phyloP scores from a whole-genome alignment of 2,113 vertebrate species.

The Bubo bubo region DNA sequence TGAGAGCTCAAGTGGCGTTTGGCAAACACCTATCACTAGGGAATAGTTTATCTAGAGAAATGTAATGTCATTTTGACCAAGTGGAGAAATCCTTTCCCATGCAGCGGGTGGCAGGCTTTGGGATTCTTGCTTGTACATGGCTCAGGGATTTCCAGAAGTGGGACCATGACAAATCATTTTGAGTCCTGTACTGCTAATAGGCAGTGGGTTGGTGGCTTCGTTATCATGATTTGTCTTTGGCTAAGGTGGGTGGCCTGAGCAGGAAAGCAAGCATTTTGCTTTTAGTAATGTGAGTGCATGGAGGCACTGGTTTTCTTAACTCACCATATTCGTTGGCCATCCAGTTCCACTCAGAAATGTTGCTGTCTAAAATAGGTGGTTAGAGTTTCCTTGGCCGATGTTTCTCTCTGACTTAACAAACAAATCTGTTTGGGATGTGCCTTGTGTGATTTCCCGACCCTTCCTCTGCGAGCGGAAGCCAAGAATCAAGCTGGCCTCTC shows the following conservation, averaged over 20 bases:
- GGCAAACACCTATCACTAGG: neutral
- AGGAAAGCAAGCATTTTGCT: fast-evolving
- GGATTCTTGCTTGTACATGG: neutral
- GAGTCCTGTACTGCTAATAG: fast-evolving
- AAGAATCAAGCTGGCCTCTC: neutral
- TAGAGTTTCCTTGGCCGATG: neutral
- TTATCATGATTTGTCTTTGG: fast-evolving
- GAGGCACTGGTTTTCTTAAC: neutral
- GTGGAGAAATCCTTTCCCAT: neutral
- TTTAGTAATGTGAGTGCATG: neutral
- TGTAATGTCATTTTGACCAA: neutral
- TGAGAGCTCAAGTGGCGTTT: neutral
- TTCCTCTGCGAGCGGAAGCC: neutral
- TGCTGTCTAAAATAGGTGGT: neutral
- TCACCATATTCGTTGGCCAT: fast-evolving
- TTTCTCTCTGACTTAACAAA: neutral
- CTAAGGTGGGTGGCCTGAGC: neutral
- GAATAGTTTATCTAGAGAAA: neutral
- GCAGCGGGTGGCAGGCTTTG: neutral
- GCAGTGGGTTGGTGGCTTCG: fast-evolving
- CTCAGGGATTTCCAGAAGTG: neutral
- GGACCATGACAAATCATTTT: fast-evolving
- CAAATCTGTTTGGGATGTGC: neutral
- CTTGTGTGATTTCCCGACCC: neutral
- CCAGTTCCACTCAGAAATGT: neutral